Conservation (phyloP, 2,888 invertebrate genomes). For the Hecatera dysodea region DNA sequence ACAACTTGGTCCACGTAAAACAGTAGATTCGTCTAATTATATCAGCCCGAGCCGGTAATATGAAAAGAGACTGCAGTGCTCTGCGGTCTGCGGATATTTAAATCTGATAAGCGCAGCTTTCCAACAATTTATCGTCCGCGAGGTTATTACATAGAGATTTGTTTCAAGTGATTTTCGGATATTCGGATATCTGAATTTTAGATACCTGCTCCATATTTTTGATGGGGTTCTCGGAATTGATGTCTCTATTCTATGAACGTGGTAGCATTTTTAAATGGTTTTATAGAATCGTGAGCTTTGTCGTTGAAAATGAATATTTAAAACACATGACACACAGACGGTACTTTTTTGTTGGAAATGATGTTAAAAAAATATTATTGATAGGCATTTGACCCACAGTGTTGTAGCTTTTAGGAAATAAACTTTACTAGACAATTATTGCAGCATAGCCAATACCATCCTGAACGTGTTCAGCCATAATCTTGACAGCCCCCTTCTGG, state of each 20-base stretch:
- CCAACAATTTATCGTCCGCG: slow-evolving; percentile 60
- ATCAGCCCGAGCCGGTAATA: slow-evolving; percentile 69
- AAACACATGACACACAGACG: not conserved
- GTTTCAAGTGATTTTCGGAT: slow-evolving; percentile 55
- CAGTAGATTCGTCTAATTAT: slow-evolving; percentile 74
- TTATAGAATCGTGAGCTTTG: not conserved
- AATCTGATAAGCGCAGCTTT: slow-evolving; percentile 65
- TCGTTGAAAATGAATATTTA: not conserved
- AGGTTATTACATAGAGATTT: slow-evolving; percentile 60
- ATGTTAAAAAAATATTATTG: not conserved
- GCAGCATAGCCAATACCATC: too few species aligned
- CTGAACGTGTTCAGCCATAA: too few species aligned
- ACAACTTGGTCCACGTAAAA: slow-evolving; percentile 30
- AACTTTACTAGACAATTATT: too few species aligned
- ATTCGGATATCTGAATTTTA: slow-evolving; percentile 47
- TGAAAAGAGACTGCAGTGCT: slow-evolving; percentile 72
- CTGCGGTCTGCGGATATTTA: slow-evolving; percentile 62
- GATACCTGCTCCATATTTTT: slow-evolving; percentile 47
- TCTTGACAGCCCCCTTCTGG: too few species aligned
- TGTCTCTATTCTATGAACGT: slow-evolving; percentile 43
- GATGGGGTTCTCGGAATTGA: slow-evolving; percentile 34
- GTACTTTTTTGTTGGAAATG: not conserved
- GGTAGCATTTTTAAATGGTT: slow-evolving; percentile 8
- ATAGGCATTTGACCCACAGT: too few species aligned
- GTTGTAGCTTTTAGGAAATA: too few species aligned